These are phyloP conservation scores for Cydia strobilella DNA, from an alignment of 1,140 invertebrate genomes.

Conservation along the genomic window DNA sequence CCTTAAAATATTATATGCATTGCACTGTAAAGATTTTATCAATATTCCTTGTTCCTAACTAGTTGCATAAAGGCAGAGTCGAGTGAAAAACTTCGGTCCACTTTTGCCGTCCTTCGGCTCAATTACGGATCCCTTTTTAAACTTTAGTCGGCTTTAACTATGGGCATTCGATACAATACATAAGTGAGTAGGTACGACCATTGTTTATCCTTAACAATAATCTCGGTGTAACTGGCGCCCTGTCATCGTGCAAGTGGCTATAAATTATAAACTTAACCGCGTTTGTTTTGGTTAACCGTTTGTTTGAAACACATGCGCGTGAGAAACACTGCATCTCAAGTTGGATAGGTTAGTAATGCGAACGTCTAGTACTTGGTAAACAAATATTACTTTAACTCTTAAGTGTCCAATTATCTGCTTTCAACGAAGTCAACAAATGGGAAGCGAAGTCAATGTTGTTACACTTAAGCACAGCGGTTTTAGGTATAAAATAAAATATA, in stretches of 20 bases:
- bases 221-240: constrained; percentile 53
- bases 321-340: constrained; percentile 55
- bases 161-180: constrained; percentile 35
- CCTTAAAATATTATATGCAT: constrained; percentile 13
- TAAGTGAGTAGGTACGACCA: constrained; percentile 42
- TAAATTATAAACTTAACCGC: constrained; percentile 77
- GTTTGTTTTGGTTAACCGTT: constrained; percentile 74
- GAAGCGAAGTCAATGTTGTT: background rate
- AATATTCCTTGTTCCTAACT: background rate
- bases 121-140: constrained; percentile 35
- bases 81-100: constrained; percentile 33
- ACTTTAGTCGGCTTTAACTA: constrained; percentile 26
- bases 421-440: constrained; percentile 5
- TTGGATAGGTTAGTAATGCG: constrained; percentile 46
- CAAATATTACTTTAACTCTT: constrained; percentile 13
- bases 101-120: constrained; percentile 30
- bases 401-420: constrained; percentile 15
- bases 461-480: background rate
- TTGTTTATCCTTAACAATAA: constrained; percentile 66
- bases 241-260: constrained; percentile 71
- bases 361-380: constrained; percentile 31
- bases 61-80: background rate
- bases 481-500: background rate
- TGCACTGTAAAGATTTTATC: background rate
- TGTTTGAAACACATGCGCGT: constrained; percentile 64